A percentile compares a stretch with the other conserved stretches of the same genome.
These are phyloP conservation scores for Melanchra persicariae DNA, from an alignment of 2,888 invertebrate species.

Conservation along the genomic window DNA sequence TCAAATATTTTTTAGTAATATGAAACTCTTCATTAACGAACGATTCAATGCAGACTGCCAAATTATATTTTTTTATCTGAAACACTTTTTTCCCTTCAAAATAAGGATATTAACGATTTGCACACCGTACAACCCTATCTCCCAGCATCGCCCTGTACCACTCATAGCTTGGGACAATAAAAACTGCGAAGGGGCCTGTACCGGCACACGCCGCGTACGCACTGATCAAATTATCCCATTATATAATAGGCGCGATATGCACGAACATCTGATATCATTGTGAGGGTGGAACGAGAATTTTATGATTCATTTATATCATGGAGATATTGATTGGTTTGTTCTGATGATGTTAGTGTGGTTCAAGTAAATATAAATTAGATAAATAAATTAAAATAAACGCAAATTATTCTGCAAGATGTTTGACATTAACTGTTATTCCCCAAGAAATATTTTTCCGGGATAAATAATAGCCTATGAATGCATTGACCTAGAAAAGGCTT, in stretches of 20 bases:
- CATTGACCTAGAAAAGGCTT: too few species aligned
- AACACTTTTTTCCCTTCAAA: background rate
- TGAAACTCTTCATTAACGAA: too few species aligned
- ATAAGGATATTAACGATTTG: slow-evolving; percentile 25
- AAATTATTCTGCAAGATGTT: background rate
- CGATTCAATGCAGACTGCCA: too few species aligned
- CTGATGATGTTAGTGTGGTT: slow-evolving; percentile 15
- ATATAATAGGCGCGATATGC: slow-evolving; percentile 81
- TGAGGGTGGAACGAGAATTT: slow-evolving; percentile 73
- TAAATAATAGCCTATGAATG: too few species aligned
- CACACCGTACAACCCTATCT: slow-evolving; percentile 71
- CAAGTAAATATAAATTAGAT: too few species aligned
- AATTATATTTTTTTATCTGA: too few species aligned
- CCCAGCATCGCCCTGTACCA: slow-evolving; percentile 59
- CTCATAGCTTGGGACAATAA: slow-evolving; percentile 77
- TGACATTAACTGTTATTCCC: background rate
- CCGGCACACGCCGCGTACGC: slow-evolving; percentile 68
- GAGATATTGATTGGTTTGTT: slow-evolving; percentile 69
- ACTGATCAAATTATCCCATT: slow-evolving; percentile 85
- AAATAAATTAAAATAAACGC: too few species aligned
- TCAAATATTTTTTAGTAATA: too few species aligned
- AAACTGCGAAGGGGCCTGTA: slow-evolving; percentile 75
- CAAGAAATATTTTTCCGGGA: background rate
- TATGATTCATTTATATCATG: slow-evolving; percentile 72
- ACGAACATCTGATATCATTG: slow-evolving; percentile 81